Conservation (phyloP, 2,797 vertebrate genomes). For the Tapera naevia region DNA sequence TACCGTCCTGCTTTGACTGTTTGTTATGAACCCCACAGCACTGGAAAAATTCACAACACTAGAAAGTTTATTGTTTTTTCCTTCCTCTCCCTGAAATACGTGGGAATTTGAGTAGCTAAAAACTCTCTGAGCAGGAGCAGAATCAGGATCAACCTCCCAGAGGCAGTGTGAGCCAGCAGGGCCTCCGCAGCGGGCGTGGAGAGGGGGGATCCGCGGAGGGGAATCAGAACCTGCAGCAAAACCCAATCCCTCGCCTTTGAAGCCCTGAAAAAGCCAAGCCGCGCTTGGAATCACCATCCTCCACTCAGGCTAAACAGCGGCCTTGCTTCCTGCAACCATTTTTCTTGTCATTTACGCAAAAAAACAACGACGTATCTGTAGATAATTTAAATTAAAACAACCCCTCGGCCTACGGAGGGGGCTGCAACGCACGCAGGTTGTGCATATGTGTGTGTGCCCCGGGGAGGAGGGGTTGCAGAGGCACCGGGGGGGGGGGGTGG, state of each 20-base stretch:
- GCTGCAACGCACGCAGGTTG: too few relatives aligned
- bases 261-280: not conserved
- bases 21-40: not conserved
- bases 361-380: too few relatives aligned
- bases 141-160: not conserved
- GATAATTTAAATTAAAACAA: too few relatives aligned
- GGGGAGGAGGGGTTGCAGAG: too few relatives aligned
- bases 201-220: too few relatives aligned
- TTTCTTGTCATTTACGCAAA: not conserved
- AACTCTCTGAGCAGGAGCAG: not conserved
- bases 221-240: not conserved
- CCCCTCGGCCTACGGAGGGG: too few relatives aligned
- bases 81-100: not conserved
- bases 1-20: not conserved
- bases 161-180: not conserved
- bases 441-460: too few relatives aligned
- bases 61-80: not conserved
- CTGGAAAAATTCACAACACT: not conserved
- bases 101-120: not conserved
- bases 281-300: not conserved
- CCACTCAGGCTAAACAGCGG: not conserved
- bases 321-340: constrained; percentile 21
- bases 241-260: not conserved
- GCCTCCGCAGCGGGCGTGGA: not conserved
- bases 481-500: too few relatives aligned